Evolutionary conservation across 2,113 vertebrate genomes (phyloP).

Genomic region (Vireo altiloquus): DNA sequence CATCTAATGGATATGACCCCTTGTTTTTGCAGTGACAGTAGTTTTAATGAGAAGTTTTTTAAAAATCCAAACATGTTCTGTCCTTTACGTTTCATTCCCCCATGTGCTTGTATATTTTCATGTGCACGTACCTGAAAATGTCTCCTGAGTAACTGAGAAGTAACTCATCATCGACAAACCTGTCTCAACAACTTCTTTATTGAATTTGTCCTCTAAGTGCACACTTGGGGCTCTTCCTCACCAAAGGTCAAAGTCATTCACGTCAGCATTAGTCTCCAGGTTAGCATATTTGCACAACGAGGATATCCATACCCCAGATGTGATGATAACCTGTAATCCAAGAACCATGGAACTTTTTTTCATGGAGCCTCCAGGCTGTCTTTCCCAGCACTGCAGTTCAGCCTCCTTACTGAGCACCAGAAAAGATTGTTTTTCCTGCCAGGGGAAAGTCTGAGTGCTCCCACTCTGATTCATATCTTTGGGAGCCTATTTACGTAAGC

Average conservation of each 20-base stretch:
- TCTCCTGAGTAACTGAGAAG: background rate
- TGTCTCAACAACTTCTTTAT: background rate
- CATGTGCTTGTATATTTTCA: background rate
- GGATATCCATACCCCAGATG: background rate
- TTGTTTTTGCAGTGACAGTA: background rate
- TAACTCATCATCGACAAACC: background rate
- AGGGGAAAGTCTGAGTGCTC: background rate
- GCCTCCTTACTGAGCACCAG: background rate
- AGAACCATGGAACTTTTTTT: background rate
- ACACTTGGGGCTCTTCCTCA: background rate
- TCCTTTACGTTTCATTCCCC: background rate
- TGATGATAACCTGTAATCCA: background rate
- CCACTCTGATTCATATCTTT: background rate
- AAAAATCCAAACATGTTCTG: background rate
- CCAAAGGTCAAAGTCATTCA: background rate
- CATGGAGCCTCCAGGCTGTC: accelerated
- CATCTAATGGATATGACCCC: background rate
- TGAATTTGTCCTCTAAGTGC: background rate
- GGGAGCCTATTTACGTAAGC: background rate
- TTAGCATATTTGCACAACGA: background rate
- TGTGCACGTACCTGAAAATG: background rate
- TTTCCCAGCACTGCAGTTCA: background rate
- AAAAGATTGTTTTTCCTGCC: background rate
- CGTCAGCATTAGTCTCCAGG: background rate
- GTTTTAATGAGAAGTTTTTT: background rate